phyloP scores from a whole-genome alignment of 2,113 vertebrate species.

The Silurus meridionalis region DNA sequence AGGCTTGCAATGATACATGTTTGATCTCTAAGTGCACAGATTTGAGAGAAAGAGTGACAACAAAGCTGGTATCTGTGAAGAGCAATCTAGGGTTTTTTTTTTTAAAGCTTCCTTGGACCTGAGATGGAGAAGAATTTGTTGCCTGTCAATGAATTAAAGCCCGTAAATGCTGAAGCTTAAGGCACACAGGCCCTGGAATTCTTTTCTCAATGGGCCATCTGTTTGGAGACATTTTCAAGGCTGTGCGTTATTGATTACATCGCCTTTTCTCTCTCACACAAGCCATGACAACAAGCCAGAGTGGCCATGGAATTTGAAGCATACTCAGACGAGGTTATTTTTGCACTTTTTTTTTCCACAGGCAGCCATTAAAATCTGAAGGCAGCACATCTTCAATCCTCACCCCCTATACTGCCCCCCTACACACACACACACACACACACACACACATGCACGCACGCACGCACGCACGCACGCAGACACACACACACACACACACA shows the following conservation, averaged over 20 bases:
- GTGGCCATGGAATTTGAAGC: constrained; percentile 65
- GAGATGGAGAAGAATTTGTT: constrained; percentile 54
- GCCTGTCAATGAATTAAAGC: constrained; percentile 67
- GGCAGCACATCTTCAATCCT: constrained; percentile 27
- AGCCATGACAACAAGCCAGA: constrained; percentile 49
- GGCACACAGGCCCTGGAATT: constrained; percentile 62
- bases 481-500: neutral
- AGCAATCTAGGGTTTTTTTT: constrained; percentile 57
- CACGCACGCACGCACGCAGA: no score
- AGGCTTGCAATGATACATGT: constrained; percentile 56
- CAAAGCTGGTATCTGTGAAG: constrained; percentile 58
- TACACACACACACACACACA: neutral
- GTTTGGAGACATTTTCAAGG: constrained; percentile 74
- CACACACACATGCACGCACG: neutral
- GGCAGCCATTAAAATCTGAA: constrained; percentile 57
- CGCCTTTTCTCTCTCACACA: constrained; percentile 60
- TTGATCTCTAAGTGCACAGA: constrained; percentile 57
- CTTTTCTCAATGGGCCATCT: constrained; percentile 71
- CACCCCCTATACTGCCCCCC: neutral
- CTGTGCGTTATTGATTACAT: constrained; percentile 74
- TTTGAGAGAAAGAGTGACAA: constrained; percentile 64
- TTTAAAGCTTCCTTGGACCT: constrained; percentile 44
- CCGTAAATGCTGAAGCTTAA: constrained; percentile 56
- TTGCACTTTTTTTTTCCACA: constrained; percentile 53
- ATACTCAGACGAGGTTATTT: constrained; percentile 51